Evolutionary conservation across 2,888 invertebrate genomes (phyloP).

Genomic region (Theodoxus fluviatilis): DNA sequence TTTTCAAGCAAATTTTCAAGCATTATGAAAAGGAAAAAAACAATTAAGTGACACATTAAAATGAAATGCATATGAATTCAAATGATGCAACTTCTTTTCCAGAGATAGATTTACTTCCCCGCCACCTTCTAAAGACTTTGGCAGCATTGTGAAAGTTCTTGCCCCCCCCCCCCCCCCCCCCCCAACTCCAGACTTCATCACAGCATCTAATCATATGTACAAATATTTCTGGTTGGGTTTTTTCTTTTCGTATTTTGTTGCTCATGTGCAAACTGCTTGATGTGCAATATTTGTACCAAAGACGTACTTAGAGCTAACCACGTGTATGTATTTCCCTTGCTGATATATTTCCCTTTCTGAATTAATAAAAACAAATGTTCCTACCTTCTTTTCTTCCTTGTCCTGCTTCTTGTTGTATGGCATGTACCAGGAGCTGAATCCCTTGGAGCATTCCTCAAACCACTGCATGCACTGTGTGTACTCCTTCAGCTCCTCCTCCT

Average conservation of each 20-base stretch:
- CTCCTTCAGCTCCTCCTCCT: constrained; percentile 53
- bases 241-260: too few species aligned
- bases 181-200: too few species aligned
- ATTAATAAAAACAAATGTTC: neutral
- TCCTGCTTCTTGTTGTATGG: constrained; percentile 45
- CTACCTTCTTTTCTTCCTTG: constrained; percentile 56
- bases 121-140: too few species aligned
- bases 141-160: too few species aligned
- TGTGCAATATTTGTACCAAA: too few species aligned
- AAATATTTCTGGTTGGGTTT: too few species aligned
- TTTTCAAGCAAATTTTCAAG: too few species aligned
- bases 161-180: too few species aligned
- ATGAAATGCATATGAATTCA: neutral
- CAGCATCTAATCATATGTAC: too few species aligned
- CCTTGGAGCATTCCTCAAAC: constrained; percentile 54
- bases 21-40: neutral
- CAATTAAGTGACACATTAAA: neutral
- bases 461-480: constrained; percentile 58
- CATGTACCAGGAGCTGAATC: constrained; percentile 48
- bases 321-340: neutral
- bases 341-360: neutral
- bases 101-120: too few species aligned
- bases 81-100: neutral
- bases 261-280: too few species aligned
- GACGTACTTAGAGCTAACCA: too few species aligned